Evolutionary conservation across 2,113 vertebrate species (phyloP), one percentile per base, ranked within the genome.

Genomic region (Indicator indicator): DNA sequence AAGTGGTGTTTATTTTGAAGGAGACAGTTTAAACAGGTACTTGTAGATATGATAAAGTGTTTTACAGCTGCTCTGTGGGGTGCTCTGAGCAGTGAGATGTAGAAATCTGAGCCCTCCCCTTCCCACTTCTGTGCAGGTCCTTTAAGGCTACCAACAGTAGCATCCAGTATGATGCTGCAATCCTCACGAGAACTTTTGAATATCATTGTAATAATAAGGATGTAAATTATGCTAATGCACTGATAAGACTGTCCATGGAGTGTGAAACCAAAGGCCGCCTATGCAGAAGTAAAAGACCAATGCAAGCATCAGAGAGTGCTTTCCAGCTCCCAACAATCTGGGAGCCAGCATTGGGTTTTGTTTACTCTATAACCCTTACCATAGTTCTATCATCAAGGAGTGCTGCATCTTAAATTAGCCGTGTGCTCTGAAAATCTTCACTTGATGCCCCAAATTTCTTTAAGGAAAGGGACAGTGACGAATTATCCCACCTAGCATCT

Each of bases 1-100:
- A 73, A 94, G 74, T 79, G 46, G 7, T 70, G 46, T 83, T 85
- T 82, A 62, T 87, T 96, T 85, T 76, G 64, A 88, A 80, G 60
- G 75, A 74, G 28, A 2, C 5, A 5, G 33, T 87, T 94, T 86
- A 50, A 92, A 80, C 20, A 52, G 30, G 19, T 75, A 32, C 58
- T 78, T 69, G 23, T 17, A 62, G 42, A 82, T 65, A 36, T 2
- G 27, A 79, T 0, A 5, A 58, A 69, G 36, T 28, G 36, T 89
- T 92, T 94, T 69, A 65, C 11, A 92, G 59, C 67, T 72, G 62
- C 67, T 82, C 23, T 18, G 40, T 71, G 50, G 36, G 55, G 11
- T 62, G 67, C 30, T 91, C 44, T 65, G 63, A 86, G 89, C 27
- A 21, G 67, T 9, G 44, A 82, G 32, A n/a, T 2, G 4, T 27